Conservation (phyloP, 1,140 invertebrate genomes). For the Pachypsylla venusta region DNA sequence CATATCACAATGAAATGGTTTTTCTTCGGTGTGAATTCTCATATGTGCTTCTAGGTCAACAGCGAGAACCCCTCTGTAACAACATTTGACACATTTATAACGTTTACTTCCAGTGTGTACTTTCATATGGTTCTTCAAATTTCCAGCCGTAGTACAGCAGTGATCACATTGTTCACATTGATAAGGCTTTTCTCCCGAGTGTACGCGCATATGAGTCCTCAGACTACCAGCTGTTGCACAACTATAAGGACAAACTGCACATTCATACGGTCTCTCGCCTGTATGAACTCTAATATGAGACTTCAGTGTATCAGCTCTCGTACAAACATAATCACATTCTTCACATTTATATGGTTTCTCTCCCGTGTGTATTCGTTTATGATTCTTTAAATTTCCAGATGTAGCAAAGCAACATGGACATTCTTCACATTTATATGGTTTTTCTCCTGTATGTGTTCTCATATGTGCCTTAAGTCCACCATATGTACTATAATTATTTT, state of each 20-base stretch:
- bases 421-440: conserved; percentile 25
- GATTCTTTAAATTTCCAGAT: conserved; percentile 40
- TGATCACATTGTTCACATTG: background rate
- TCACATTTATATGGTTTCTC: conserved; percentile 56
- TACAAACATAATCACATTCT: conserved; percentile 45
- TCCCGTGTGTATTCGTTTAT: conserved; percentile 52
- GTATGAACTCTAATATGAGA: conserved; percentile 21
- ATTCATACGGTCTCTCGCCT: conserved; percentile 18
- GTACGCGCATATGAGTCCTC: conserved; percentile 7
- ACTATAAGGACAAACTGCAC: conserved; percentile 42
- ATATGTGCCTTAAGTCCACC: conserved; percentile 48
- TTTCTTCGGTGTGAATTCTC: background rate
- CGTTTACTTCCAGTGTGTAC: background rate
- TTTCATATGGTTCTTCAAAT: background rate
- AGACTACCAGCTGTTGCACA: conserved; percentile 31
- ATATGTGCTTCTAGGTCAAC: background rate
- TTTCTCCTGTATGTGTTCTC: conserved; percentile 31
- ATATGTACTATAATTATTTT: conserved; percentile 41
- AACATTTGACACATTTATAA: background rate
- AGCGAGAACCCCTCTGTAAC: background rate
- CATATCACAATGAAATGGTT: background rate
- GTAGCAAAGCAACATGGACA: conserved; percentile 45
- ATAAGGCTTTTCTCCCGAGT: background rate
- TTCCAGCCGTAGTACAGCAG: background rate
- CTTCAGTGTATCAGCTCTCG: conserved; percentile 49